Evolutionary conservation across 2,797 vertebrate species (phyloP).

Genomic region (Dallia pectoralis): DNA sequence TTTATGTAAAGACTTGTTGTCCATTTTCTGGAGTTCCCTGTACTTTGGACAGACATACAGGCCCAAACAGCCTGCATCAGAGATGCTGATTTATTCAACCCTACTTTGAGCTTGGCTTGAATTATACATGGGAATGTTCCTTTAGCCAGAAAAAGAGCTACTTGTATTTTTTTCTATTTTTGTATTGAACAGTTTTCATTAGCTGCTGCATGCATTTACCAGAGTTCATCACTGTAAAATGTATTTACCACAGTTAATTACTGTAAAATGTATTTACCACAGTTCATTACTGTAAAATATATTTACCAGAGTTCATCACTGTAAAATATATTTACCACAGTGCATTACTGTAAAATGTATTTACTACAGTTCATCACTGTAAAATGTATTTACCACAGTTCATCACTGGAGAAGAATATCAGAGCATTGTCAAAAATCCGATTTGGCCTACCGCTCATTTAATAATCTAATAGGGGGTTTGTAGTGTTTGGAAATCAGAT

Average conservation of each 20-base stretch:
- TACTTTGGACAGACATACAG: not conserved
- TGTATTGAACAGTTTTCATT: not conserved
- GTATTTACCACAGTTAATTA: not conserved
- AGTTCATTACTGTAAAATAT: not conserved
- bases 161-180: constrained; percentile 9
- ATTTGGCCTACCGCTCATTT: no score
- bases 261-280: not conserved
- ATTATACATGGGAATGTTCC: constrained; percentile 19
- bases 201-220: not conserved
- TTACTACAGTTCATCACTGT: not conserved
- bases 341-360: no score
- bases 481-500: no score
- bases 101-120: constrained; percentile 9
- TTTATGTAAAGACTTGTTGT: not conserved
- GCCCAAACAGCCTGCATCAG: not conserved
- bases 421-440: not conserved
- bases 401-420: not conserved
- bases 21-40: not conserved
- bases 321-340: no score
- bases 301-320: no score
- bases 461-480: no score
- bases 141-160: not conserved
- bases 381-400: not conserved
- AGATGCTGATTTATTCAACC: constrained; percentile 5
- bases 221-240: no score